Conservation (phyloP, 2,797 vertebrate genomes). For the Valencia hispanica region DNA sequence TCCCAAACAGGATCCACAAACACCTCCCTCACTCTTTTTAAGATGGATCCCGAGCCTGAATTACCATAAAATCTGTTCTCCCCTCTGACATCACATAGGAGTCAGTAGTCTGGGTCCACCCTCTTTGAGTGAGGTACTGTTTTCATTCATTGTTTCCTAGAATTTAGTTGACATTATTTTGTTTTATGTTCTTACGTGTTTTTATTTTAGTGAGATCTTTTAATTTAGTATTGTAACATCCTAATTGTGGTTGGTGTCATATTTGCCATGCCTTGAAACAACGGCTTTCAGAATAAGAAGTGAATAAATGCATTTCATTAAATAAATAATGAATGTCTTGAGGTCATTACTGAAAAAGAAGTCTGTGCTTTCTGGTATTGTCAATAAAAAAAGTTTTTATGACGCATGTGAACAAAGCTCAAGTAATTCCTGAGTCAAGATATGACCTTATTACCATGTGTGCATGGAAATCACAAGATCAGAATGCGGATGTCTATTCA, state of each 20-base stretch:
- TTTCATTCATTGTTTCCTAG: background rate
- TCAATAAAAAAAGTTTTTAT: slow-evolving; percentile 17
- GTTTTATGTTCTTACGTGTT: background rate
- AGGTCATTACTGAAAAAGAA: slow-evolving; percentile 27
- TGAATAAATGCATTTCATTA: slow-evolving; percentile 6
- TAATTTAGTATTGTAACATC: background rate
- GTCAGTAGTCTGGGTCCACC: slow-evolving; percentile 52
- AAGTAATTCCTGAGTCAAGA: slow-evolving; percentile 48
- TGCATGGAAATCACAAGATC: slow-evolving; percentile 78
- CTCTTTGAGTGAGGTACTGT: slow-evolving; percentile 22
- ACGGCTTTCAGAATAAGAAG: background rate
- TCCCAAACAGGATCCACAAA: slow-evolving; percentile 53
- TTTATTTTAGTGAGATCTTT: background rate
- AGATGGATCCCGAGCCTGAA: slow-evolving; percentile 62
- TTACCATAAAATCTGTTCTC: slow-evolving; percentile 83
- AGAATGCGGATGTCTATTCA: slow-evolving; percentile 67
- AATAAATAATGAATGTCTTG: slow-evolving; percentile 15
- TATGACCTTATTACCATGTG: slow-evolving; percentile 68
- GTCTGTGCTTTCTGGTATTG: slow-evolving; percentile 15
- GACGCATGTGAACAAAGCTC: slow-evolving; percentile 32
- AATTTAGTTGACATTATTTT: background rate
- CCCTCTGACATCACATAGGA: slow-evolving; percentile 71
- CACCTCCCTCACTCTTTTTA: slow-evolving; percentile 66
- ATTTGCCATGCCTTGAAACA: background rate
- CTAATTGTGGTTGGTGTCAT: background rate